Evolutionary conservation across 2,113 vertebrate species (phyloP).

Genomic region (Anarhynchus alexandrinus): DNA sequence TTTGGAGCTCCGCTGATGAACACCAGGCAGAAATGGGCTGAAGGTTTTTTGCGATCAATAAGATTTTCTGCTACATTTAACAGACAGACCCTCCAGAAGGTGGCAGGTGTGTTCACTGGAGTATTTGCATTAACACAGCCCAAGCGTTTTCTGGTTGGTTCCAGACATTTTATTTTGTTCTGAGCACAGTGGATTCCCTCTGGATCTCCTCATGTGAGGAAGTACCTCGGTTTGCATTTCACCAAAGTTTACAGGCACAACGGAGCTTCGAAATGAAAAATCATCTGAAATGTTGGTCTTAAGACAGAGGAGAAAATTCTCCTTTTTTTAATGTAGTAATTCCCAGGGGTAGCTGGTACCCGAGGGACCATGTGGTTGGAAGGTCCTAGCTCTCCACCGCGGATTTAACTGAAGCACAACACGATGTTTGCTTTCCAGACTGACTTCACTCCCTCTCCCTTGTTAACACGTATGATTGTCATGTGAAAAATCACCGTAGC

Average conservation of each 20-base stretch:
- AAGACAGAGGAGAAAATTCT: neutral
- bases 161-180: neutral
- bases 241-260: neutral
- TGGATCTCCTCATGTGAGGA: neutral
- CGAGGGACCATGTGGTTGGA: neutral
- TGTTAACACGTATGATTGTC: fast-evolving
- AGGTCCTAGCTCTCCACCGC: neutral
- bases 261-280: neutral
- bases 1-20: neutral
- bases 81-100: neutral
- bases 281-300: neutral
- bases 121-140: neutral
- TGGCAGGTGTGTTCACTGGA: neutral
- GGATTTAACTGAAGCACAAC: neutral
- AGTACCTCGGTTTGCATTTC: neutral
- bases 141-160: neutral
- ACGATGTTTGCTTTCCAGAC: neutral
- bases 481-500: neutral
- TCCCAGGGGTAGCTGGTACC: neutral
- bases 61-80: neutral
- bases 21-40: neutral
- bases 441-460: neutral
- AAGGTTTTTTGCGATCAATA: neutral
- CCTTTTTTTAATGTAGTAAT: neutral
- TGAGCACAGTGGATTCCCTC: neutral